Evolutionary conservation across 2,888 invertebrate genomes (phyloP).

Genomic region (Nymphalis c-album): DNA sequence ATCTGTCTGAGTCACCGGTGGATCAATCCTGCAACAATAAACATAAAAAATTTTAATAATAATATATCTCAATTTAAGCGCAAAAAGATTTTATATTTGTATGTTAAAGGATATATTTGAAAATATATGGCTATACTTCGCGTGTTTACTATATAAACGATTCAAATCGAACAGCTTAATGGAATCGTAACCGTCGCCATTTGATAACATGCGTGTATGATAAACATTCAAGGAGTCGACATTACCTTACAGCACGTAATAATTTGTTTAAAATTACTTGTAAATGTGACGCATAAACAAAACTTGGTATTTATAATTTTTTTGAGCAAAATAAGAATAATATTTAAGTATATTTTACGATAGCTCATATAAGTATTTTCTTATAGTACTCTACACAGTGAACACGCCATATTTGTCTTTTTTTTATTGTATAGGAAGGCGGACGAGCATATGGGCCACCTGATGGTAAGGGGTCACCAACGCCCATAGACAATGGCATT

Average conservation of each 20-base stretch:
- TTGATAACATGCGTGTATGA: slow-evolving; percentile 54
- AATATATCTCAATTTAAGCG: not conserved
- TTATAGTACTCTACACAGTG: too few relatives aligned
- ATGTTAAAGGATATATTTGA: not conserved
- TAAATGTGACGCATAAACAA: not conserved
- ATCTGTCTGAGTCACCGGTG: slow-evolving; percentile 83
- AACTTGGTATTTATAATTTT: not conserved
- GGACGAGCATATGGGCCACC: too few relatives aligned
- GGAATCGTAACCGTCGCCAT: slow-evolving; percentile 56
- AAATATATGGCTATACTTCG: slow-evolving; percentile 17
- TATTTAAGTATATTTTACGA: not conserved
- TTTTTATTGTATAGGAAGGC: too few relatives aligned
- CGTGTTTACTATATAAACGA: slow-evolving; percentile 47
- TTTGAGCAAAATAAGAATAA: not conserved
- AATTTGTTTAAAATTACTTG: slow-evolving; percentile 10
- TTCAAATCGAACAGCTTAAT: slow-evolving; percentile 61
- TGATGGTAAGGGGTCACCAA: too few relatives aligned
- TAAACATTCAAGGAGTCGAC: slow-evolving; percentile 43
- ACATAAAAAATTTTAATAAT: slow-evolving; percentile 7
- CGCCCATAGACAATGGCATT: too few relatives aligned
- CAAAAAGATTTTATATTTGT: not conserved
- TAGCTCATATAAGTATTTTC: too few relatives aligned
- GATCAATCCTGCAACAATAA: slow-evolving; percentile 84
- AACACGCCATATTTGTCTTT: too few relatives aligned
- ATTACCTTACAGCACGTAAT: slow-evolving; percentile 50